Conservation (phyloP, 2,888 invertebrate genomes). For the Standfussiana lucernea region DNA sequence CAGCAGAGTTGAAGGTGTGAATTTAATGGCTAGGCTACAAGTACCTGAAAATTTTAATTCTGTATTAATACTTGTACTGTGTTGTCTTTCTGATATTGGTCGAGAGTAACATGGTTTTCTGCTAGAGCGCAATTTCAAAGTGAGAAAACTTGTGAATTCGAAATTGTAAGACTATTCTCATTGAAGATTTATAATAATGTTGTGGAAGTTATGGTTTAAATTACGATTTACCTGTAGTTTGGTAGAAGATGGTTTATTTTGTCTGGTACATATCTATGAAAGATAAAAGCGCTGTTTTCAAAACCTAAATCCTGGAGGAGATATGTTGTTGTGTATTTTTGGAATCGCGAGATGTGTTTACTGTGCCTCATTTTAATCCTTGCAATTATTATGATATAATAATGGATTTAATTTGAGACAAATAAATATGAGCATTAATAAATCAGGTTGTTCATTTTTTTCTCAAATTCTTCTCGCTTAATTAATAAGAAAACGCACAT, state of each 20-base stretch:
- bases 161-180: background rate
- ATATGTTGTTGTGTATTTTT: background rate
- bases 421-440: constrained; percentile 28
- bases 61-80: constrained; percentile 5
- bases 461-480: background rate
- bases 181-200: background rate
- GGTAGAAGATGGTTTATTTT: background rate
- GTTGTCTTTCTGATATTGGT: background rate
- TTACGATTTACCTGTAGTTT: background rate
- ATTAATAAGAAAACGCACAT: background rate
- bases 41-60: constrained; percentile 42
- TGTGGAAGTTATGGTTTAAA: background rate
- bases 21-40: constrained; percentile 14
- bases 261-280: background rate
- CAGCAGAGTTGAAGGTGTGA: background rate
- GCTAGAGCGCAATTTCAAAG: constrained; percentile 1
- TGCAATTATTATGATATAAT: background rate
- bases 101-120: background rate
- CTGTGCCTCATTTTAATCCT: background rate
- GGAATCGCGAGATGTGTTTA: background rate
- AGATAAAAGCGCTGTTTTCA: background rate
- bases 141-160: background rate
- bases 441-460: background rate
- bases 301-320: background rate
- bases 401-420: constrained; percentile 10